phyloP scores from a whole-genome alignment of 2,888 invertebrate species.

The Tiphia femorata region DNA sequence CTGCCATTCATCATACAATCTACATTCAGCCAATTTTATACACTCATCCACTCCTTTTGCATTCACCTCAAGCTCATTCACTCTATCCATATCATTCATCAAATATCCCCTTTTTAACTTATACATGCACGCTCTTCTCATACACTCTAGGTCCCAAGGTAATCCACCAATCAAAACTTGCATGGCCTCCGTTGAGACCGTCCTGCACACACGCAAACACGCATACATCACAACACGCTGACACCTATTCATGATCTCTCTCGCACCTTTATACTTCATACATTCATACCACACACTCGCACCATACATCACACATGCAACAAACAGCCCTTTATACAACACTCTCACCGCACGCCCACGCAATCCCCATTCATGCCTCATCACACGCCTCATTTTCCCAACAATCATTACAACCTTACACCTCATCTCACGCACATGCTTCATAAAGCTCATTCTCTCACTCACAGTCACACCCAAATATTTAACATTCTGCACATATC shows the following conservation, averaged over 20 bases:
- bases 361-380: conserved; percentile 27
- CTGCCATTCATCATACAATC: conserved; percentile 7
- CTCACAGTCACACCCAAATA: conserved; percentile 17
- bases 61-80: background rate
- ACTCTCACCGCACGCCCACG: background rate
- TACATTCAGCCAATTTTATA: background rate
- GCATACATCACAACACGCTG: conserved; percentile 21
- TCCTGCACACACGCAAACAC: conserved; percentile 27
- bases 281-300: conserved; percentile 19
- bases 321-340: conserved; percentile 10
- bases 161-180: conserved; percentile 25
- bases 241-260: conserved; percentile 4
- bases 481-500: conserved; percentile 2
- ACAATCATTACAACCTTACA: background rate
- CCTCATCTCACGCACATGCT: conserved; percentile 8
- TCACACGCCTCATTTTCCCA: conserved; percentile 6
- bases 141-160: conserved; percentile 30
- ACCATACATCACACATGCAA: conserved; percentile 17
- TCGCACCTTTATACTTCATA: background rate
- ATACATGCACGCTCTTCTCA: background rate
- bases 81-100: background rate
- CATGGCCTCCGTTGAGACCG: conserved; percentile 31
- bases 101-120: background rate
- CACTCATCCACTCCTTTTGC: background rate
- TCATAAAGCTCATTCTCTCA: conserved; percentile 11